phyloP scores from a whole-genome alignment of 1,140 invertebrate species.

The Drosophila asahinai region DNA sequence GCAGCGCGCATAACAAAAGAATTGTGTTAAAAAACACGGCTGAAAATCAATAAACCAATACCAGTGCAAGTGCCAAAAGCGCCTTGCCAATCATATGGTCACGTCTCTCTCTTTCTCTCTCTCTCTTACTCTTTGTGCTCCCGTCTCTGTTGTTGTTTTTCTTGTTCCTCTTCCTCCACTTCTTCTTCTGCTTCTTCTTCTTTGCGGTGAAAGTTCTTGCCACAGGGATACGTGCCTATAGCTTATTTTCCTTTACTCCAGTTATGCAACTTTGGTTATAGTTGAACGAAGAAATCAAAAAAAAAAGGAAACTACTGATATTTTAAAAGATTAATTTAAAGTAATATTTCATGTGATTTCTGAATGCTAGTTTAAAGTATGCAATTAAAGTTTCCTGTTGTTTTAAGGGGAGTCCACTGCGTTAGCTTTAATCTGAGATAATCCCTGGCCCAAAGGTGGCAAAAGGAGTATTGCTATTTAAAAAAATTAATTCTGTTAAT shows the following conservation, averaged over 20 bases:
- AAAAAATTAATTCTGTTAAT: too few relatives aligned
- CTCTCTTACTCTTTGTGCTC: slow-evolving; percentile 1
- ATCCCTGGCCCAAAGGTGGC: too few relatives aligned
- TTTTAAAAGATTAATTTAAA: too few relatives aligned
- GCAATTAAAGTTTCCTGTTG: too few relatives aligned
- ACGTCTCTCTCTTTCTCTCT: slow-evolving; percentile 26
- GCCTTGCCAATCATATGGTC: slow-evolving; percentile 78
- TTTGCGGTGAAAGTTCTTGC: slow-evolving; percentile 74
- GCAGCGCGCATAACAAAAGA: slow-evolving; percentile 56
- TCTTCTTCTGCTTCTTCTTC: slow-evolving; percentile 46
- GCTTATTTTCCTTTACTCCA: not conserved
- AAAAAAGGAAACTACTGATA: too few relatives aligned
- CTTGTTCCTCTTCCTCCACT: slow-evolving; percentile 17
- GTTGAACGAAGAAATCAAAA: too few relatives aligned
- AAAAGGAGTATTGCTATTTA: too few relatives aligned
- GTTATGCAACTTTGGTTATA: slow-evolving; percentile 2
- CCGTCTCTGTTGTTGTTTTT: slow-evolving; percentile 50
- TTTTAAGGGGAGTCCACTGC: too few relatives aligned
- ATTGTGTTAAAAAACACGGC: slow-evolving; percentile 55
- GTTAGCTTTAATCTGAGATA: too few relatives aligned
- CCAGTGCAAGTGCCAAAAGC: slow-evolving; percentile 61
- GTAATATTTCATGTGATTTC: too few relatives aligned
- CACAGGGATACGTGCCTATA: slow-evolving; percentile 28
- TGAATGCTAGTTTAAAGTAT: too few relatives aligned
- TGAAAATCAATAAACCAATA: slow-evolving; percentile 82